Percentiles rank a stretch among this genome's conserved stretches.
These are phyloP conservation scores for Ceraclea dissimilis DNA, from an alignment of 2,888 invertebrate genomes.

Conservation along the genomic window DNA sequence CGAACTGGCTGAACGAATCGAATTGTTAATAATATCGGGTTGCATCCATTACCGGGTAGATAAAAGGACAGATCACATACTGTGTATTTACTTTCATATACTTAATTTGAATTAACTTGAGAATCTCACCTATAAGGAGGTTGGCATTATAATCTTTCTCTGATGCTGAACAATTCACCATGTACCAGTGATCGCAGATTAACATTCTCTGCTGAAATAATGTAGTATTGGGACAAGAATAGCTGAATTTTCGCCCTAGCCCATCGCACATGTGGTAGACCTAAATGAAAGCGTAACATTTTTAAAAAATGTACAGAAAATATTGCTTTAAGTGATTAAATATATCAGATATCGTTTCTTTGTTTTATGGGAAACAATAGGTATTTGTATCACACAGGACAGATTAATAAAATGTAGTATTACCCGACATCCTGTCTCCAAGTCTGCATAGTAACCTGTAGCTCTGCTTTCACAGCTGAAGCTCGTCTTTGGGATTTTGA, in stretches of 20 bases:
- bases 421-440: conserved; percentile 68
- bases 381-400: no score
- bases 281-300: conserved; percentile 34
- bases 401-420: no score
- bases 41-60: no score
- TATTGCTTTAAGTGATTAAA: background rate
- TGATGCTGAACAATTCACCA: conserved; percentile 70
- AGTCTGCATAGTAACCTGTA: conserved; percentile 68
- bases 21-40: no score
- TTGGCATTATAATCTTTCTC: conserved; percentile 63
- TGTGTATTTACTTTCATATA: no score
- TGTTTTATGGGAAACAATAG: background rate
- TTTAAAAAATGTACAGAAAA: background rate
- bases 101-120: no score
- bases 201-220: conserved; percentile 75
- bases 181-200: conserved; percentile 76
- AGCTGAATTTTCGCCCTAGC: conserved; percentile 67
- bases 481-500: conserved; percentile 39
- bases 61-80: no score
- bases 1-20: no score
- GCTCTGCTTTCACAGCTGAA: conserved; percentile 61
- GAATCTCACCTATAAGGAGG: conserved; percentile 54
- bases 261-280: conserved; percentile 78
- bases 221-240: conserved; percentile 71
- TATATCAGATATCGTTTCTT: background rate